Evolutionary conservation across 2,113 vertebrate genomes (phyloP), one percentile per base, ranked within the genome.

Genomic region (Saccopteryx leptura): DNA sequence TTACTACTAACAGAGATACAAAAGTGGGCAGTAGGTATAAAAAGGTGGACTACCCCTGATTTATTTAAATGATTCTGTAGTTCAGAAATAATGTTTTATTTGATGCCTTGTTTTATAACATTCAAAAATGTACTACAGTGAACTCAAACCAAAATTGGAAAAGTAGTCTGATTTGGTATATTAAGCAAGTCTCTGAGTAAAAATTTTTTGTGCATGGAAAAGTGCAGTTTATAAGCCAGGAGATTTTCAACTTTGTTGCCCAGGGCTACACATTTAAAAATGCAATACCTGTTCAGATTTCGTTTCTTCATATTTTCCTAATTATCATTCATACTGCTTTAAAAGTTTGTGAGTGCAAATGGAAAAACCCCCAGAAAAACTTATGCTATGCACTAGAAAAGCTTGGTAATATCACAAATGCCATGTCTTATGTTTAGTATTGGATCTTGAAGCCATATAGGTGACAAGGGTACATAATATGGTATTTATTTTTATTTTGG

Each of bases 151-250:
- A 69, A 74, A 97, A 82, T 88, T 90, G 33, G 46, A 88, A 92
- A 97, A 26, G 26, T 15, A 93, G 12, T 88, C 81, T 83, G 46
- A 95, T 28, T 82, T 95, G 66, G 2, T 87, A 50, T 87, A 71
- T 86, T 96, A 93, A 96, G 84, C 26, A 96, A 76, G n/a, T 65
- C 48, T 93, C 23, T 82, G 66, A 94, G 91, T 80, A 71, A 83
- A 69, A 61, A 19, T 33, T 74, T 80, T 87, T 80, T 90, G 39
- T 82, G 14, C 24, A 14, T 84, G 15, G 54, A 69, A 89, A 96
- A 90, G 39, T 93, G 19, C 11, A 94, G 24, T 11, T 76, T 84
- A 81, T 83, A 89, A 96, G 10, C 23, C 28, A 94, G n/a, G 87
- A 89, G 10, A 91, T 65, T 93, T 33, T 92, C 28, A 63, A 52